A percentile compares a stretch with the other conserved stretches of the same genome.
Conservation (phyloP, 2,797 vertebrate genomes). For the Gobio occitaniae region DNA sequence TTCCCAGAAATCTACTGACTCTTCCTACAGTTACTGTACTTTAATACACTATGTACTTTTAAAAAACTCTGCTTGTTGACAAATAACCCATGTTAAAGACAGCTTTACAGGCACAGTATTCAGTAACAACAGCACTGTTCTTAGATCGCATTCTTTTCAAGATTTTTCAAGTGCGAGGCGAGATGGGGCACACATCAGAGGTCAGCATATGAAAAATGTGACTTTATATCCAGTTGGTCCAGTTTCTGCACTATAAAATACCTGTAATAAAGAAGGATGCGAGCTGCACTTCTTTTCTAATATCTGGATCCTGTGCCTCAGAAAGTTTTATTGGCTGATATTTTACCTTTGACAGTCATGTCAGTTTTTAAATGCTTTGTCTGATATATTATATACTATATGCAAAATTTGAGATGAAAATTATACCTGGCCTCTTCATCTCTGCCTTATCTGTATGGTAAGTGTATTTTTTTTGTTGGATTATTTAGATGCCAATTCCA, state of each 20-base stretch:
- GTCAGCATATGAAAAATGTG: slow-evolving; percentile 37
- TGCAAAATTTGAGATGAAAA: slow-evolving; percentile 26
- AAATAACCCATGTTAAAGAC: background rate
- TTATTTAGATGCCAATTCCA: slow-evolving; percentile 5
- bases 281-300: slow-evolving; percentile 14
- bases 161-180: slow-evolving; percentile 15
- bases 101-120: slow-evolving; percentile 11
- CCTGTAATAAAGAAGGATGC: slow-evolving; percentile 26
- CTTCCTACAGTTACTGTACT: background rate
- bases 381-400: background rate
- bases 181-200: slow-evolving; percentile 34
- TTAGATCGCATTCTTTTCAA: slow-evolving; percentile 43
- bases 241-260: slow-evolving; percentile 7
- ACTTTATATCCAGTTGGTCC: slow-evolving; percentile 29
- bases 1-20: background rate
- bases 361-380: background rate
- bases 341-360: background rate
- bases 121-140: slow-evolving; percentile 29
- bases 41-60: too few species aligned
- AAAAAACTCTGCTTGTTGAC: background rate
- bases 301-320: slow-evolving; percentile 1
- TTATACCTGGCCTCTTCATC: slow-evolving; percentile 24
- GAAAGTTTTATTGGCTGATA: slow-evolving; percentile 3
- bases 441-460: slow-evolving; percentile 30
- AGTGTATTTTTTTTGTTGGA: slow-evolving; percentile 29